phyloP scores from a whole-genome alignment of 2,888 invertebrate species.

The Scaptomyza caliginosa region DNA sequence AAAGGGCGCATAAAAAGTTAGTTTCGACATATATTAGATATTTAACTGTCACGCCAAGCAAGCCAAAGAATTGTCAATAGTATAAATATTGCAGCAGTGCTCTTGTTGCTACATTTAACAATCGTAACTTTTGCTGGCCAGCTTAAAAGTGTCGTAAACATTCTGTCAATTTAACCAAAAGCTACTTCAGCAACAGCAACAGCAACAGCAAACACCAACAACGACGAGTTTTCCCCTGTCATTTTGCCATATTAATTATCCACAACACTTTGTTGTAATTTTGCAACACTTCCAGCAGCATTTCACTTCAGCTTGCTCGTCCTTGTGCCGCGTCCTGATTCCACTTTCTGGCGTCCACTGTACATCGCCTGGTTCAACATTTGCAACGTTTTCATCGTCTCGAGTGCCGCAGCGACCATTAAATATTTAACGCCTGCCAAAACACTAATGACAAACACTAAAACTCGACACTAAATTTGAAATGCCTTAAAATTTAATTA shows the following conservation, averaged over 20 bases:
- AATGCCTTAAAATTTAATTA: slow-evolving; percentile 76
- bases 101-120: not conserved
- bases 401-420: slow-evolving; percentile 49
- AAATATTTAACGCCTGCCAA: slow-evolving; percentile 78
- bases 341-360: not conserved
- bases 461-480: slow-evolving; percentile 73
- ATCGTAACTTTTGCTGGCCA: slow-evolving; percentile 36
- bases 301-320: slow-evolving; percentile 9
- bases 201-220: not conserved
- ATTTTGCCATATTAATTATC: slow-evolving; percentile 67
- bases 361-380: not conserved
- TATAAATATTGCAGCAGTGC: not conserved
- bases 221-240: slow-evolving; percentile 2
- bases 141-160: slow-evolving; percentile 26
- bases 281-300: slow-evolving; percentile 23
- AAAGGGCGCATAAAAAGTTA: not conserved
- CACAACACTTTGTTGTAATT: slow-evolving; percentile 67
- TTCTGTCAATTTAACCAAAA: slow-evolving; percentile 49
- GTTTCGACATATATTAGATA: not conserved
- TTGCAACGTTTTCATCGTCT: slow-evolving; percentile 10
- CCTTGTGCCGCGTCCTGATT: slow-evolving; percentile 2
- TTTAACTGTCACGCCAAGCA: not conserved
- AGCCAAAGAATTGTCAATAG: not conserved
- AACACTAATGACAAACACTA: slow-evolving; percentile 79
- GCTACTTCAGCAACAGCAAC: slow-evolving; percentile 1